Evolutionary conservation across 1,140 invertebrate genomes (phyloP), one percentile per base, ranked within the genome.

Genomic region (Hirudo medicinalis): DNA sequence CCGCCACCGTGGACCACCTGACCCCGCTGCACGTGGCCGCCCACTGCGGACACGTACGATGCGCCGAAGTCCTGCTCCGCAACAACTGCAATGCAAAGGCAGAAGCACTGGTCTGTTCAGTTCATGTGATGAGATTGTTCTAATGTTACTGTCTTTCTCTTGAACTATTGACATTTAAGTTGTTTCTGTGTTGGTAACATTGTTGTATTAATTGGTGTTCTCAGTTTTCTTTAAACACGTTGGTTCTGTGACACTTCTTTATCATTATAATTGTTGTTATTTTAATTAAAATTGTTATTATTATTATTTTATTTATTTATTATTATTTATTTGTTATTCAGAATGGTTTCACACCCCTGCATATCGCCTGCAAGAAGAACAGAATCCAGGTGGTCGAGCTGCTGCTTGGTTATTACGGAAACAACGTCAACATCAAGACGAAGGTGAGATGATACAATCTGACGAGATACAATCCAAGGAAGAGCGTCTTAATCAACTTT

Each of bases 1-100:
- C 99, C 84, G 92, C 99, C 54, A 99, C 96, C 0, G 94, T 97
- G 19, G 97, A 99, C 83, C 99, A 97, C 83, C 85, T 99, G 76
- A 99, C 97, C 4, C 93, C 96, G 0, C 85, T 99, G 13, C 97
- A 99, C 80, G 96, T 99, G 3, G 94, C 96, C 20, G 93, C 94
- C 20, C 87, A 88, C 78, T 88, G 86, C 79, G 95, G 95, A 0
- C 95, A 99, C 82, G 95, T 94, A 6, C 78, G 79, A 75, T 95
- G 97, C 0, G 96, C 96, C 5, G 97, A 99, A 81, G 83, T 99
- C n/a, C 85, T 99, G 20, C 84, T 99, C 63, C 11, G 54, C 40
- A 96, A 99, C 80, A 87, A 91, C 81, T 91, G 40, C 43, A 25
- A 70, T 27, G 69, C 29, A 20, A 54, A 60, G 69, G 57, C 69